Conservation (phyloP, 2,113 vertebrate genomes). For the Chionodraco myersi region DNA sequence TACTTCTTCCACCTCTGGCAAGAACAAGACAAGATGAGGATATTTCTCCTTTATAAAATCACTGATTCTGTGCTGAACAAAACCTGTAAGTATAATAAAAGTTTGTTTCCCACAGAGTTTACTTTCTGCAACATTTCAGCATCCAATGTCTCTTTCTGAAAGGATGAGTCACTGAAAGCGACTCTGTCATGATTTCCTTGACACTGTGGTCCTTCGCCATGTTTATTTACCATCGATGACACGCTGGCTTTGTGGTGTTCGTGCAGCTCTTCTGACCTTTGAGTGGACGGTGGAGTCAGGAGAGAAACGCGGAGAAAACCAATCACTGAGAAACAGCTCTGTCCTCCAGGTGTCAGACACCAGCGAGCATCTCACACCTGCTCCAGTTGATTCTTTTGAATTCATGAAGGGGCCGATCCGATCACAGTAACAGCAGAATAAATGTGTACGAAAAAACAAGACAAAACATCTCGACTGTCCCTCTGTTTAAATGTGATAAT, state of each 20-base stretch:
- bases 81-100: too few relatives aligned
- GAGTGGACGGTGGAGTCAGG: slow-evolving; percentile 39
- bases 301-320: slow-evolving; percentile 46
- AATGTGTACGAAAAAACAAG: too few relatives aligned
- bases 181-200: slow-evolving; percentile 16
- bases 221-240: slow-evolving; percentile 35
- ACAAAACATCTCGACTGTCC: too few relatives aligned
- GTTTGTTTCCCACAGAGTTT: too few relatives aligned
- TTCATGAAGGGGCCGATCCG: slow-evolving; percentile 6
- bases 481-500: too few relatives aligned
- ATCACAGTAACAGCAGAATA: background rate
- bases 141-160: background rate
- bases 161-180: slow-evolving; percentile 3
- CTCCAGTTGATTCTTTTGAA: slow-evolving; percentile 35
- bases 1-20: too few relatives aligned
- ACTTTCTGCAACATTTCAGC: too few relatives aligned
- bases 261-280: slow-evolving; percentile 61
- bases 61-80: background rate
- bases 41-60: slow-evolving; percentile 7
- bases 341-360: slow-evolving; percentile 16
- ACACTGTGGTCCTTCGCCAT: slow-evolving; percentile 1
- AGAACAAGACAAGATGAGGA: slow-evolving; percentile 8
- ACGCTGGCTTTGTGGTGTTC: slow-evolving; percentile 44
- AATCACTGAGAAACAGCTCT: slow-evolving; percentile 46
- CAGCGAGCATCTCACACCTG: slow-evolving; percentile 28